Evolutionary conservation across 2,113 vertebrate species (phyloP).

Genomic region (Pithys albifrons): DNA sequence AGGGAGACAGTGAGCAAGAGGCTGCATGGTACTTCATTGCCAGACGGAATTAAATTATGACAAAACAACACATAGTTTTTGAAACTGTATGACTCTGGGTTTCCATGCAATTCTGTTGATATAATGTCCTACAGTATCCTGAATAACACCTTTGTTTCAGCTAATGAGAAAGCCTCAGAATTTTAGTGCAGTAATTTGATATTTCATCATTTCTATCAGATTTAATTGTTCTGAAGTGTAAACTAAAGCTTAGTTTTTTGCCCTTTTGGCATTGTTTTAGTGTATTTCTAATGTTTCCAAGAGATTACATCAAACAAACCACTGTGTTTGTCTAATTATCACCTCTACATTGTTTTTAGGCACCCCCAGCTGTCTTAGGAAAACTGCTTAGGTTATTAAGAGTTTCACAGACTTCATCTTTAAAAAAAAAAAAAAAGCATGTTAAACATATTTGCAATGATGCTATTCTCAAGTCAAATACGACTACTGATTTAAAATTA

Average conservation of each 20-base stretch:
- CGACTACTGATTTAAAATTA: background rate
- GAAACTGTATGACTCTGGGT: background rate
- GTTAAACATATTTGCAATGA: background rate
- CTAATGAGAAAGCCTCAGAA: background rate
- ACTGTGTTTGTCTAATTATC: background rate
- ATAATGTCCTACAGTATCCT: background rate
- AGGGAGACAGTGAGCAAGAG: background rate
- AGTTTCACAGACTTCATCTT: background rate
- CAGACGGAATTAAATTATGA: background rate
- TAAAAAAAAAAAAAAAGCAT: background rate
- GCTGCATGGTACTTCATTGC: rapidly evolving
- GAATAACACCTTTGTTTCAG: background rate
- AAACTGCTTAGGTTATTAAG: background rate
- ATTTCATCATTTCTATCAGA: background rate
- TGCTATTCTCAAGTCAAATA: background rate
- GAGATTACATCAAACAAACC: background rate
- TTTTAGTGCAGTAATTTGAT: background rate
- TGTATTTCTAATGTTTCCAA: background rate
- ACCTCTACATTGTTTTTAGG: background rate
- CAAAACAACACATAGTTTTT: background rate
- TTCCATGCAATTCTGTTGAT: background rate
- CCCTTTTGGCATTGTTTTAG: background rate
- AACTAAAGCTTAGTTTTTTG: background rate
- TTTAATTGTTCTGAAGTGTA: background rate
- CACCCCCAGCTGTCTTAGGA: background rate